Evolutionary conservation across 2,113 vertebrate species (phyloP), one percentile per base, ranked within the genome.

Genomic region (Egretta garzetta): DNA sequence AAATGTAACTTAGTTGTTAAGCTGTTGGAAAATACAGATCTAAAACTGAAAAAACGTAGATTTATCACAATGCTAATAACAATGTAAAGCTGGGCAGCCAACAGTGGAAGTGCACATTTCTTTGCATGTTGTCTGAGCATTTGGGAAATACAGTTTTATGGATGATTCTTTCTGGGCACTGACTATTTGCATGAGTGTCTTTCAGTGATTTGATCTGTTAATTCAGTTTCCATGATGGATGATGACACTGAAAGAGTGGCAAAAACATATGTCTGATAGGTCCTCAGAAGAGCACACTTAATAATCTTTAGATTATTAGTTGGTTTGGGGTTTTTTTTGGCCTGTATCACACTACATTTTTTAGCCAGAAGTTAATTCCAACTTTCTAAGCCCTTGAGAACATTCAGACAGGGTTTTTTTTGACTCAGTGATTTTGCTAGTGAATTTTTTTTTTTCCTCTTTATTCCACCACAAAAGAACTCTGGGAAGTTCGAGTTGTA

Each of bases 401-500:
- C 24, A 10, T 80, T 56, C 17, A 74, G 41, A 30, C 1, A 33
- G 28, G 21, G n/a, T n/a, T 70, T 7, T 58, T 41, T 28, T 26
- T 49, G 0, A 7, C 10, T 6, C 5, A 20, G 14, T 49, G n/a
- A 73, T 83, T 83, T 60, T 84, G 17, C 26, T 21, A 13, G 12
- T n/a, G 67, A 70, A 6, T 55, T 32, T 20, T 62, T 14, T 67
- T 14, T 30, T 8, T 27, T 14, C 2, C 16, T 55, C 22, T 30
- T 41, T 84, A 39, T 43, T 71, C 27, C 30, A 17, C 63, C 30
- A 37, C 45, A 73, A n/a, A 70, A 70, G 9, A 7, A 50, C 32
- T 71, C 0, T 0, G 19, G 23, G 8, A 80, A 47, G 14, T 52
- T 35, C 3, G 7, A 56, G 8, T 32, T 88, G 3, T 56, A 10